These are phyloP conservation scores for Todus mexicanus DNA, from an alignment of 2,797 vertebrate species.

Conservation along the genomic window DNA sequence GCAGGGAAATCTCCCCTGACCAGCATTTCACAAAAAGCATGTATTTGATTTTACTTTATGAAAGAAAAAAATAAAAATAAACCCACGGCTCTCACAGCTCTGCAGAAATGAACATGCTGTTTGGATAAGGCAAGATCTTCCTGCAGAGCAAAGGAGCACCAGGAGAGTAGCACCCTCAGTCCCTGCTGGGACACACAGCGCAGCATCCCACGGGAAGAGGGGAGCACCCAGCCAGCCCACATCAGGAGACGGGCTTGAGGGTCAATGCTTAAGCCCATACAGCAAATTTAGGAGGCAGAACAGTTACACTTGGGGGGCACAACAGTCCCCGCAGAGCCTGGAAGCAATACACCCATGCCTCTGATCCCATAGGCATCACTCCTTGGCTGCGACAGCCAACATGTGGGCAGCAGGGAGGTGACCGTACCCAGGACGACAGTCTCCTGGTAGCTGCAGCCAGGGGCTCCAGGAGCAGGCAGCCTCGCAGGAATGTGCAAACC, in stretches of 20 bases:
- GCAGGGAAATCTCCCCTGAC: not conserved
- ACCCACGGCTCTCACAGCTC: not conserved
- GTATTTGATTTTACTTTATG: not conserved
- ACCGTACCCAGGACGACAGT: not conserved
- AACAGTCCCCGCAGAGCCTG: not conserved
- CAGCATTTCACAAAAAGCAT: not conserved
- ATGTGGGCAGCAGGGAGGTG: not conserved
- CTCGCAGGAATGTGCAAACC: slow-evolving; percentile 42
- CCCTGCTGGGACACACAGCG: rapidly evolving
- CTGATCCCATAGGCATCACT: rapidly evolving
- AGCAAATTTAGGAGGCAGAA: not conserved
- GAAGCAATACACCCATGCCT: not conserved
- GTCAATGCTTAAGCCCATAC: not conserved
- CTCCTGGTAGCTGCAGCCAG: not conserved
- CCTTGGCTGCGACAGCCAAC: not conserved
- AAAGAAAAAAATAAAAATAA: not conserved
- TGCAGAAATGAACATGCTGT: not conserved
- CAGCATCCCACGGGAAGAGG: not conserved
- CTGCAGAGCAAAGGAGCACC: not conserved
- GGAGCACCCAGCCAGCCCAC: not conserved
- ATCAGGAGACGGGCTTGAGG: not conserved
- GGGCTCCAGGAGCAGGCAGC: not conserved
- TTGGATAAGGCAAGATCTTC: not conserved
- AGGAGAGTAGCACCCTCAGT: not conserved
- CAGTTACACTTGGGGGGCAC: not conserved